Percentiles rank a stretch among this genome's conserved stretches.
Evolutionary conservation across 2,797 vertebrate genomes (phyloP).

Genomic region (Thamnophis elegans): DNA sequence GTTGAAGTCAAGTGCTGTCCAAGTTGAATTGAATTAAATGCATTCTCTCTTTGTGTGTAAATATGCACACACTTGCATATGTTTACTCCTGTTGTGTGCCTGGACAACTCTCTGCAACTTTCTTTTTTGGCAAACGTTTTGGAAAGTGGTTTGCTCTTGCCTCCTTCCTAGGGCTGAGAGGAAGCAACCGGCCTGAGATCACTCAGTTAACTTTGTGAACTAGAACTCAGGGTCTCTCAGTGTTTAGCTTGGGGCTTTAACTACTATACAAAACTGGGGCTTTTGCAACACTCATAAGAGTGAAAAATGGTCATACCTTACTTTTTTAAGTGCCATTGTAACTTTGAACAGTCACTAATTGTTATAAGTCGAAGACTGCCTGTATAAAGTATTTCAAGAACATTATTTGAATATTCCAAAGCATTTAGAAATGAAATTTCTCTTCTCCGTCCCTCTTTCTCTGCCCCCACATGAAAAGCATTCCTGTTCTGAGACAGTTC

Average conservation of each 20-base stretch:
- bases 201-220: background rate
- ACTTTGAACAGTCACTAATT: background rate
- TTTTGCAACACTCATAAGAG: background rate
- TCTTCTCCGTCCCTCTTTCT: background rate
- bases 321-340: background rate
- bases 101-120: background rate
- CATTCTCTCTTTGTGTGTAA: background rate
- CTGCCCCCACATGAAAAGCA: conserved; percentile 21
- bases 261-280: background rate
- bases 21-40: background rate
- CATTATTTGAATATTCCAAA: conserved; percentile 48
- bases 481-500: conserved; percentile 20
- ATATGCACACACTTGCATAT: background rate
- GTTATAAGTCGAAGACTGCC: background rate
- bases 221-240: background rate
- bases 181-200: background rate
- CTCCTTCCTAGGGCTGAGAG: background rate
- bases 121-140: background rate
- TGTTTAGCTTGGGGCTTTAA: background rate
- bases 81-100: background rate
- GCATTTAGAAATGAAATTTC: conserved; percentile 55
- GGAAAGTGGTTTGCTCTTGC: background rate
- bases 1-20: background rate
- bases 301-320: background rate
- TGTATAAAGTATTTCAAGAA: conserved; percentile 24